These are phyloP conservation scores for Merluccius polli DNA, from an alignment of 2,797 vertebrate genomes.

Conservation along the genomic window DNA sequence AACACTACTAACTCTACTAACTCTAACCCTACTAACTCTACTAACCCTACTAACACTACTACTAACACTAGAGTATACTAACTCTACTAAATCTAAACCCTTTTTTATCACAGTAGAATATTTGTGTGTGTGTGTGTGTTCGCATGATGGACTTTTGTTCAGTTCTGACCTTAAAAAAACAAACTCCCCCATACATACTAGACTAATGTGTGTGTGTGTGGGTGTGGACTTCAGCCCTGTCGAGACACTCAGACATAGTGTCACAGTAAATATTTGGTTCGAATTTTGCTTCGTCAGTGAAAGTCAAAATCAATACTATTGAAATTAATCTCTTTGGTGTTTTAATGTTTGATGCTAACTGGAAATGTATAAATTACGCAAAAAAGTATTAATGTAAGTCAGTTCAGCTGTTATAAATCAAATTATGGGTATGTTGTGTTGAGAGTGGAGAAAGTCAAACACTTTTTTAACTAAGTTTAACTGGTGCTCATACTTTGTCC, in stretches of 20 bases:
- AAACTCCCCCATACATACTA: not conserved
- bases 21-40: not conserved
- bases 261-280: conserved; percentile 44
- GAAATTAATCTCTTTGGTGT: not conserved
- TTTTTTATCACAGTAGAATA: not conserved
- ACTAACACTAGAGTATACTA: not conserved
- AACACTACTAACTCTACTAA: no score
- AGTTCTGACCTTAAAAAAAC: not conserved
- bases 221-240: conserved; percentile 36
- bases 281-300: conserved; percentile 18
- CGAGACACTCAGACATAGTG: not conserved
- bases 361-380: not conserved
- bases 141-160: not conserved
- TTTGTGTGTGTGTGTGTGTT: not conserved
- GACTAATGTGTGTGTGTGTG: not conserved
- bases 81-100: no score
- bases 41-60: not conserved
- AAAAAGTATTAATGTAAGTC: no score
- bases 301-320: conserved; percentile 12
- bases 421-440: not conserved
- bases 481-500: not conserved
- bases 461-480: not conserved
- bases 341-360: not conserved
- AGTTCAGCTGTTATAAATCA: not conserved
- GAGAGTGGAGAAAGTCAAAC: not conserved